Evolutionary conservation across 2,113 vertebrate genomes (phyloP).

Genomic region (Lamprotornis superbus): DNA sequence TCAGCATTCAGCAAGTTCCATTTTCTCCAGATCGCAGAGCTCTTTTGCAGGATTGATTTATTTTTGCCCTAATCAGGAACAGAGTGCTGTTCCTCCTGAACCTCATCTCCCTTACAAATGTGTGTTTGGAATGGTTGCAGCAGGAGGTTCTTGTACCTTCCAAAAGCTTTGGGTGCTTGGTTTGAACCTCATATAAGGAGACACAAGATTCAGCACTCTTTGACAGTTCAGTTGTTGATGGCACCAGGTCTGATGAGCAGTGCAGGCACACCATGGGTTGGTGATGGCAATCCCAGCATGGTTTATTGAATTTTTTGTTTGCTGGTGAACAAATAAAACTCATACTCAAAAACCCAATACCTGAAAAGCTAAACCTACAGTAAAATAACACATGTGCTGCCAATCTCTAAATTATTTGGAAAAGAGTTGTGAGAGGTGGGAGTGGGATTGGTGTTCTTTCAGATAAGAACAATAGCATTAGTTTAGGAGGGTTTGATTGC

Average conservation of each 20-base stretch:
- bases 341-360: background rate
- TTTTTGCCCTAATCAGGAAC: background rate
- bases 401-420: background rate
- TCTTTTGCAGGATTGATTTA: background rate
- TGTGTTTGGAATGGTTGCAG: background rate
- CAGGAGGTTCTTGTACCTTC: background rate
- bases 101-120: background rate
- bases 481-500: background rate
- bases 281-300: background rate
- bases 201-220: background rate
- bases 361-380: background rate
- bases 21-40: background rate
- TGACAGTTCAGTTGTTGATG: background rate
- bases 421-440: background rate
- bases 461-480: background rate
- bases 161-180: fast-evolving
- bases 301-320: background rate
- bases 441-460: background rate
- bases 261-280: background rate
- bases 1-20: background rate
- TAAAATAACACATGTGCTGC: background rate
- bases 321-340: background rate
- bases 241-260: background rate
- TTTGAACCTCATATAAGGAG: background rate
- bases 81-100: background rate